A percentile compares a stretch with the other conserved stretches of the same genome.
phyloP scores from a whole-genome alignment of 2,888 invertebrate species.

The Scelioninae gen. 2 region DNA sequence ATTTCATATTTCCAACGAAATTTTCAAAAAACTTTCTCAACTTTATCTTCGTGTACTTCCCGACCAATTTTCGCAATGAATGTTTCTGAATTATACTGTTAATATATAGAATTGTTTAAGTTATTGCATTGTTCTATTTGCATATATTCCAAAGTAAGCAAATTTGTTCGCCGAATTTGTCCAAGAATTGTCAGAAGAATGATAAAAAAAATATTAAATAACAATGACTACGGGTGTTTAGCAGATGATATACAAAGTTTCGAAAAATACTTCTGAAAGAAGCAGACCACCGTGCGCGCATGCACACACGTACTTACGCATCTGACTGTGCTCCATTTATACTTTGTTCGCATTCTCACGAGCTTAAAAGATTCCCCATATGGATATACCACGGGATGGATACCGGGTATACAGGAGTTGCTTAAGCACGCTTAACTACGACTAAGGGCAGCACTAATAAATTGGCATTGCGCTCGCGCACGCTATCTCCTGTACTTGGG shows the following conservation, averaged over 20 bases:
- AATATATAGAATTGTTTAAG: too few species aligned
- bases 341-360: constrained; percentile 71
- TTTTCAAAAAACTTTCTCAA: too few species aligned
- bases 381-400: constrained; percentile 62
- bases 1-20: too few species aligned
- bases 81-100: too few species aligned
- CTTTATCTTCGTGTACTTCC: too few species aligned
- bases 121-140: too few species aligned
- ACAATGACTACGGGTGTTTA: background rate
- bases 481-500: constrained; percentile 64
- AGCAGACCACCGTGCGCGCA: constrained; percentile 57
- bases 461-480: constrained; percentile 69
- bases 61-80: too few species aligned
- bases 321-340: constrained; percentile 65
- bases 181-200: too few species aligned
- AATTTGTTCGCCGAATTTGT: too few species aligned
- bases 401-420: constrained; percentile 61
- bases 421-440: constrained; percentile 68
- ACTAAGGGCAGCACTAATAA: constrained; percentile 72
- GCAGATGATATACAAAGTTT: constrained; percentile 38
- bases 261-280: constrained; percentile 50
- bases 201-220: too few species aligned
- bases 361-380: constrained; percentile 66
- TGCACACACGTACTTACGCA: constrained; percentile 51
- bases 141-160: too few species aligned